Conservation (phyloP, 1,140 invertebrate species). For the Monochamus saltuarius region DNA sequence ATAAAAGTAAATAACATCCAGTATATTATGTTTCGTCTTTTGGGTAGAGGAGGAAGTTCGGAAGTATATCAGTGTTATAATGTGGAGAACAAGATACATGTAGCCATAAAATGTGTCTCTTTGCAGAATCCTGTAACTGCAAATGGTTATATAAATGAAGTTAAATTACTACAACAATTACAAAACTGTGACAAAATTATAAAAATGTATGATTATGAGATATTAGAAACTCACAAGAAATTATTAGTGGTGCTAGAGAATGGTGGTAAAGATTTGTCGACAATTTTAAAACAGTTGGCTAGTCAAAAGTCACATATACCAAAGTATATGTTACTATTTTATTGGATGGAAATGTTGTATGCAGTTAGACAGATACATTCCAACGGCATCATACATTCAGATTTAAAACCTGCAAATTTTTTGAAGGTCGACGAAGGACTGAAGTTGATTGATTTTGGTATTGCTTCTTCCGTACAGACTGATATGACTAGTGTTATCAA, state of each 20-base stretch:
- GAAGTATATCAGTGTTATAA: slow-evolving; percentile 45
- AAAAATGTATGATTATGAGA: slow-evolving; percentile 77
- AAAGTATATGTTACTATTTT: slow-evolving; percentile 77
- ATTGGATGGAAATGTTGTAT: slow-evolving; percentile 92
- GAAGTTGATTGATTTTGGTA: slow-evolving; percentile 98
- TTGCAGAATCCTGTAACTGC: slow-evolving; percentile 65
- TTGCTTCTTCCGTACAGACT: slow-evolving; percentile 84
- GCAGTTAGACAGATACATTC: slow-evolving; percentile 91
- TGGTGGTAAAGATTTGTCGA: slow-evolving; percentile 86
- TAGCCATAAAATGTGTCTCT: slow-evolving; percentile 59
- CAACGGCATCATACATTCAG: slow-evolving; percentile 91
- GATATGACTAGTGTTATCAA: slow-evolving; percentile 91
- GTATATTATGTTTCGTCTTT: slow-evolving; percentile 41
- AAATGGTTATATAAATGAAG: slow-evolving; percentile 88
- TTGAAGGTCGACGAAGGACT: slow-evolving; percentile 81
- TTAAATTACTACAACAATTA: slow-evolving; percentile 78
- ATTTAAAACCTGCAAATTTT: slow-evolving; percentile 97
- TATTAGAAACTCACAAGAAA: slow-evolving; percentile 61
- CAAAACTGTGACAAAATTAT: slow-evolving; percentile 83
- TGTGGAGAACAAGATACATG: slow-evolving; percentile 22
- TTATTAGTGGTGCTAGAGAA: slow-evolving; percentile 90
- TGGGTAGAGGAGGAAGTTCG: slow-evolving; percentile 49
- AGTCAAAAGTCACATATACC: slow-evolving; percentile 61
- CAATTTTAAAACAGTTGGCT: slow-evolving; percentile 66
- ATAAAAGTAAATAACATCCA: slow-evolving; percentile 39